Evolutionary conservation across 2,113 vertebrate species (phyloP).

Genomic region (Indicator maculatus): DNA sequence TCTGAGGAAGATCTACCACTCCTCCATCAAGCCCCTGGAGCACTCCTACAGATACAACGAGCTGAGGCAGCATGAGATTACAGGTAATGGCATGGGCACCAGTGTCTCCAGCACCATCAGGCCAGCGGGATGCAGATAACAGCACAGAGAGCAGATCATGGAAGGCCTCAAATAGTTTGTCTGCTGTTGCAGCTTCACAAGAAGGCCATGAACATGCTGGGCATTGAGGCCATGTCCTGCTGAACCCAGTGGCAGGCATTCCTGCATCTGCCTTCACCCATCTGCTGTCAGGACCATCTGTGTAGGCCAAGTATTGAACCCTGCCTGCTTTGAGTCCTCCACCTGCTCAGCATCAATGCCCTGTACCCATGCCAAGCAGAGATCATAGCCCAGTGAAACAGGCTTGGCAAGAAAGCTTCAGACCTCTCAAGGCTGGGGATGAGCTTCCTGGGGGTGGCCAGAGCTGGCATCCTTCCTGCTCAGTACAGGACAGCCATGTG

Average conservation of each 20-base stretch:
- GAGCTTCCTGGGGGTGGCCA: constrained; percentile 39
- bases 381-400: background rate
- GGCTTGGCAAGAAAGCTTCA: constrained; percentile 49
- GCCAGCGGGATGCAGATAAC: background rate
- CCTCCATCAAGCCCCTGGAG: constrained; percentile 95
- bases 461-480: constrained; percentile 46
- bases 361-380: constrained; percentile 37
- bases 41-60: constrained; percentile 98
- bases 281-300: constrained; percentile 56
- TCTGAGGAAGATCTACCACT: constrained; percentile 93
- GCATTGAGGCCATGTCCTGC: background rate
- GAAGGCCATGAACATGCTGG: background rate
- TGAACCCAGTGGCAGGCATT: constrained; percentile 42
- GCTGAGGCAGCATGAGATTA: constrained; percentile 96
- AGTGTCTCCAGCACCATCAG: background rate
- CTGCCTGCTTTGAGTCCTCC: constrained; percentile 22
- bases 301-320: constrained; percentile 1
- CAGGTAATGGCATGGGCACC: constrained; percentile 77
- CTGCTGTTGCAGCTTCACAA: background rate
- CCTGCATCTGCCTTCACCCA: background rate
- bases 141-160: background rate
- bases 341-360: constrained; percentile 40
- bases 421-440: constrained; percentile 37
- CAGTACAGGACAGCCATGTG: background rate
- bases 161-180: background rate